Evolutionary conservation across 2,888 invertebrate species (phyloP).

Genomic region (Terebella lapidaria): DNA sequence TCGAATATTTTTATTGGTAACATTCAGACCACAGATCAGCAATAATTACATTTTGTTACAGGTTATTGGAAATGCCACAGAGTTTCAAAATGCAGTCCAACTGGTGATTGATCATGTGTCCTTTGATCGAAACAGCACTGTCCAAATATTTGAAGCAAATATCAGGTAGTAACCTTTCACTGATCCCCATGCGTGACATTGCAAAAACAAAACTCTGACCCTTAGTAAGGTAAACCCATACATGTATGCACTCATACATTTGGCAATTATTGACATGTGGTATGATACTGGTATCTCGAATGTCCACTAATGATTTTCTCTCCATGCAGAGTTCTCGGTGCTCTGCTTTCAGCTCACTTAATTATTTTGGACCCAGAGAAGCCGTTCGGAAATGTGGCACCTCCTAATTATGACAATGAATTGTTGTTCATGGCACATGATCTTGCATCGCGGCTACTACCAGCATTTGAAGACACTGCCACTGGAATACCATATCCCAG

Average conservation of each 20-base stretch:
- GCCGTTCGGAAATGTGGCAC: slow-evolving; percentile 56
- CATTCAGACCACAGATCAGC: no score
- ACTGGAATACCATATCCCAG: slow-evolving; percentile 60
- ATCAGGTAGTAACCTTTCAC: slow-evolving; percentile 55
- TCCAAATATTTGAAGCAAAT: slow-evolving; percentile 65
- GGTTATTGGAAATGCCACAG: slow-evolving; percentile 59
- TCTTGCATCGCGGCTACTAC: slow-evolving; percentile 59
- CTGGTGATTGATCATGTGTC: slow-evolving; percentile 59
- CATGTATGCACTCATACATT: not conserved
- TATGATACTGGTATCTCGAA: no score
- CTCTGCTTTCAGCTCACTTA: slow-evolving; percentile 62
- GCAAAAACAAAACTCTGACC: no score
- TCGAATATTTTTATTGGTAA: no score
- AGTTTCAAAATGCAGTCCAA: slow-evolving; percentile 60
- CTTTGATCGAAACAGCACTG: slow-evolving; percentile 61
- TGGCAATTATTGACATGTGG: no score
- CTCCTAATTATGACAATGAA: slow-evolving; percentile 58
- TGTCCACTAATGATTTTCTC: not conserved
- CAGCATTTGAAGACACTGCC: slow-evolving; percentile 61
- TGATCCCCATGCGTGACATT: no score
- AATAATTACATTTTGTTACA: slow-evolving; percentile 27
- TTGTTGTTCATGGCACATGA: slow-evolving; percentile 62
- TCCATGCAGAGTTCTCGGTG: slow-evolving; percentile 58
- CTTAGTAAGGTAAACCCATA: no score
- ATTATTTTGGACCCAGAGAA: slow-evolving; percentile 59